phyloP scores from a whole-genome alignment of 2,113 vertebrate genomes.

The Cacatua alba region DNA sequence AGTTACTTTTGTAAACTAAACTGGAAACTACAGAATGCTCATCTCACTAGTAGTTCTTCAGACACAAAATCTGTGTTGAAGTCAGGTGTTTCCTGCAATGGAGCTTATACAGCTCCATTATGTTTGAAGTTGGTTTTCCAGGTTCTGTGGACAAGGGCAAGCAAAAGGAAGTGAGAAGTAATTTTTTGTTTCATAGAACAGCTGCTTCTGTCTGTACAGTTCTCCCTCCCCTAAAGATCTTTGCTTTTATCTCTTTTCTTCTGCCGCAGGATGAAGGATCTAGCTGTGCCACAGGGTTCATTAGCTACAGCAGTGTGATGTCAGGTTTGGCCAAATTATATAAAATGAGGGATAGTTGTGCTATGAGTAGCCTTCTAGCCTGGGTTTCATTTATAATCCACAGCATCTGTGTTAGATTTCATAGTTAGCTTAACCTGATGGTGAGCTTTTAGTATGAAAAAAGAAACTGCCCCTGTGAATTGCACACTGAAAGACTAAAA shows the following conservation, averaged over 20 bases:
- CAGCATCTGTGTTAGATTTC: slow-evolving; percentile 41
- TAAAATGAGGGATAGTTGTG: slow-evolving; percentile 36
- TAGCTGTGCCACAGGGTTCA: slow-evolving; percentile 27
- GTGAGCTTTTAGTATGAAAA: neutral
- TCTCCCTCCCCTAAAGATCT: neutral
- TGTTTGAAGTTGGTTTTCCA: neutral
- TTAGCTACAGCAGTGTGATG: slow-evolving; percentile 4
- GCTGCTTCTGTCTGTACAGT: slow-evolving; percentile 31
- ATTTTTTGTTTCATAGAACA: slow-evolving; percentile 32
- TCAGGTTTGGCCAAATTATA: slow-evolving; percentile 35
- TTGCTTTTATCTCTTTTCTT: slow-evolving; percentile 33
- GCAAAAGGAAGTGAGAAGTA: slow-evolving; percentile 46
- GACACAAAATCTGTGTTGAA: neutral
- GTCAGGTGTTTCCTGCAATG: neutral
- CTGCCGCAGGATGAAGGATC: slow-evolving; percentile 5
- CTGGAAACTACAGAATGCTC: neutral
- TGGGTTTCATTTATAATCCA: slow-evolving; percentile 43
- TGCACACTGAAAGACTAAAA: neutral
- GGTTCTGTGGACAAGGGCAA: neutral
- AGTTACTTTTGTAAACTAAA: neutral
- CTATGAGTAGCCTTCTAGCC: slow-evolving; percentile 20
- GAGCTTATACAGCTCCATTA: neutral
- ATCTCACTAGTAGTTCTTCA: neutral
- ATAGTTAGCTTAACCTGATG: slow-evolving; percentile 32
- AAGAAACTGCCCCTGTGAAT: neutral